Evolutionary conservation across 2,797 vertebrate genomes (phyloP).

Genomic region (Sarcophilus harrisii): DNA sequence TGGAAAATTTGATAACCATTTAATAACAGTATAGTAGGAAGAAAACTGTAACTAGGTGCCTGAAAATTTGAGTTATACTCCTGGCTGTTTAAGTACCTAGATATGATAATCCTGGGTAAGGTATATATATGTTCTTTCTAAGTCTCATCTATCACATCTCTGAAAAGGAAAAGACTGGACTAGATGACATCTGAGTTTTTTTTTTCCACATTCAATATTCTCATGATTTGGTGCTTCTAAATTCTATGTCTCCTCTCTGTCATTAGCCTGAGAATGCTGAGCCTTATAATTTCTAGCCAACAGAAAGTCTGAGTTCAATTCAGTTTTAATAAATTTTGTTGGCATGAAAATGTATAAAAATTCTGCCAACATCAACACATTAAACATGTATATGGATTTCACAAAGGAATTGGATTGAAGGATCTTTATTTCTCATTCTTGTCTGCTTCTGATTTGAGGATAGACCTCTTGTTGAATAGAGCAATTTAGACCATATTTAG

Average conservation of each 20-base stretch:
- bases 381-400: slow-evolving; percentile 34
- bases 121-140: not conserved
- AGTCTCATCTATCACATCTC: not conserved
- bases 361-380: slow-evolving; percentile 12
- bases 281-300: slow-evolving; percentile 25
- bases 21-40: not conserved
- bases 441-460: slow-evolving; percentile 42
- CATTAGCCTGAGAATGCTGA: not conserved
- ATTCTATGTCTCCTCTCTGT: not conserved
- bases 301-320: slow-evolving; percentile 25
- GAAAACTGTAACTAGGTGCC: not conserved
- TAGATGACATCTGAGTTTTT: not conserved
- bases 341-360: not conserved
- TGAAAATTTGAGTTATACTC: not conserved
- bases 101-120: not conserved
- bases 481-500: not conserved
- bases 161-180: not conserved
- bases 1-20: not conserved
- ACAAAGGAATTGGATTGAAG: not conserved
- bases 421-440: not conserved
- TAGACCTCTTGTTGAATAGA: not conserved
- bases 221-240: not conserved
- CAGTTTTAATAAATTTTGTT: slow-evolving; percentile 33
- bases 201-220: not conserved
- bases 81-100: not conserved